These are phyloP conservation scores for Drosophila cyrtoloma DNA, from an alignment of 2,888 invertebrate genomes.

Conservation along the genomic window DNA sequence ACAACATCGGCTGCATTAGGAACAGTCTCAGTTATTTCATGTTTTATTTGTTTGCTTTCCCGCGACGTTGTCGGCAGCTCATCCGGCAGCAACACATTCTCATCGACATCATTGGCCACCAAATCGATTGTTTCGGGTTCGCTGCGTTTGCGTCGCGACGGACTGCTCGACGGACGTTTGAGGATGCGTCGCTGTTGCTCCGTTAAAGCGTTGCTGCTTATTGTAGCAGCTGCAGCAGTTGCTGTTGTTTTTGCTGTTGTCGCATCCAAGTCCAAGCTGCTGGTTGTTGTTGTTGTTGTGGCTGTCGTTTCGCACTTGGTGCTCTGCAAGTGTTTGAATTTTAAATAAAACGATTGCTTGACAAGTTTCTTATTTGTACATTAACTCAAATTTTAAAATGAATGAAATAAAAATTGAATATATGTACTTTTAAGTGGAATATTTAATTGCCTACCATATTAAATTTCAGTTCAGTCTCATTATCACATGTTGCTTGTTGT, in stretches of 20 bases:
- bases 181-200: conserved; percentile 72
- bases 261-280: conserved; percentile 27
- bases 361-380: not conserved
- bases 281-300: conserved; percentile 36
- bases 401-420: not conserved
- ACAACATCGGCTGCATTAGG: conserved; percentile 58
- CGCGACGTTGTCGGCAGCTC: conserved; percentile 61
- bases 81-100: conserved; percentile 23
- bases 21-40: conserved; percentile 58
- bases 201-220: conserved; percentile 47
- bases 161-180: conserved; percentile 76
- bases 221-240: conserved; percentile 40
- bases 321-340: conserved; percentile 51
- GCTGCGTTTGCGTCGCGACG: conserved; percentile 61
- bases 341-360: not conserved
- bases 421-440: not conserved
- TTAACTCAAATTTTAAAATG: not conserved
- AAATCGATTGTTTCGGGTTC: conserved; percentile 34
- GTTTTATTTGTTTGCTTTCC: conserved; percentile 74
- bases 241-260: conserved; percentile 37
- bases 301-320: conserved; percentile 68
- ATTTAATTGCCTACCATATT: conserved; percentile 57
- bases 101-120: conserved; percentile 36
- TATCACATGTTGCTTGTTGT: conserved; percentile 78
- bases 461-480: conserved; percentile 76